Base-by-base conservation (phyloP, 1,140 invertebrate species). In the Drosophila quadrilineata region DNA sequence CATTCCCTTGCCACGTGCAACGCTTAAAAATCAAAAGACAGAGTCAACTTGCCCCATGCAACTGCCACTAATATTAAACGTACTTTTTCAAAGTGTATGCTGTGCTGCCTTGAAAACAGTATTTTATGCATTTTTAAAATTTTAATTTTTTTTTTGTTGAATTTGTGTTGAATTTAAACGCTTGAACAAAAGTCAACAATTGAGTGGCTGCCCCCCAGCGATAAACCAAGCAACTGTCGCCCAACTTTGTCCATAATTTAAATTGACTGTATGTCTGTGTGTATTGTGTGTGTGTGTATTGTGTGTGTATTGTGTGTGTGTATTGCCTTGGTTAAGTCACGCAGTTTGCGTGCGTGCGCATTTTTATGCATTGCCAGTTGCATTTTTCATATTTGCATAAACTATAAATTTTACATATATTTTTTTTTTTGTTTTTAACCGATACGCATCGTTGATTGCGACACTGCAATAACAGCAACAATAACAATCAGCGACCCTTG, bases 371-470 rank as follows among this genome's bases (percentile, higher is more conserved):
- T 85, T 79, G 75, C 74, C 80, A 85, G 79, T 75, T 86, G 79
- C 79, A 85, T 85, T 85, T 85, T 85, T 85, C 80, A 85, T 85
- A 85, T 85, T 85, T 85, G 79, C 79, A 85, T 85, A 85, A 85
- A 85, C 79, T 85, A 85, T 85, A 85, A 85, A 85, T 85, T 85
- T 79, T 86, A 86, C 79, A 85, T 85, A n/a, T n/a, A n/a, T n/a
- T n/a, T n/a, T n/a, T n/a, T n/a, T n/a, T n/a, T n/a, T n/a, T n/a
- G n/a, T 85, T 85, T 84, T 85, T 85, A 85, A 85, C 75, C 79
- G 79, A 85, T 85, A 85, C 79, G 79, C 79, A 85, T 85, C 79
- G 79, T 85, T 85, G 79, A 85, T 85, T 85, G 71, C 80, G 26
- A 62, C 56, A 59, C 52, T 43, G 26, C 38, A 62, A 59, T 45